These are phyloP conservation scores for cat (Felis catus) DNA, from an alignment of 2,113 vertebrate genomes.

Conservation along the genomic window DNA sequence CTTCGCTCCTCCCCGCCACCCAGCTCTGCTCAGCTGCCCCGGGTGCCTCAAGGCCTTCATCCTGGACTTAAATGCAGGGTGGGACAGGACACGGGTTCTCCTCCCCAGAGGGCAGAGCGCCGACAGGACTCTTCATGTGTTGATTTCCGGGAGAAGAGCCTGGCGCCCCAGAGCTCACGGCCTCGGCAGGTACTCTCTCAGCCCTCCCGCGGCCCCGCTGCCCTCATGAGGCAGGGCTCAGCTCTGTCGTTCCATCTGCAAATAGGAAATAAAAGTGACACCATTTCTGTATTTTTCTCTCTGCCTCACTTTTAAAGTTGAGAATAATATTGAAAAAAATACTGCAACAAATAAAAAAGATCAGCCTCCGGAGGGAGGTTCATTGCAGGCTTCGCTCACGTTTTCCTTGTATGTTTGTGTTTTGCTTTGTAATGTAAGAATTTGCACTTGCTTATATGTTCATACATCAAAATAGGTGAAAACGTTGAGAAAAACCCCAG, in stretches of 20 bases:
- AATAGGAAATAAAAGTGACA: background rate
- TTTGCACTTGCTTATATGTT: fast-evolving
- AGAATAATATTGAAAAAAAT: background rate
- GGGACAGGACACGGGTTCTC: background rate
- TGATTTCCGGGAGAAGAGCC: too few species aligned
- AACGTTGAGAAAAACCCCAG: too few species aligned
- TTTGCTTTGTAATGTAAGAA: too few species aligned
- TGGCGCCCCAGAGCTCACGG: background rate
- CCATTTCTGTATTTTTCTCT: background rate
- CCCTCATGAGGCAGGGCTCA: background rate
- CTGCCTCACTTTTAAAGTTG: background rate
- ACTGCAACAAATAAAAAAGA: too few species aligned
- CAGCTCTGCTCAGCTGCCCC: fast-evolving
- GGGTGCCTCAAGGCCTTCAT: fast-evolving
- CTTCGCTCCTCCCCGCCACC: background rate
- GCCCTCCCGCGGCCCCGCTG: fast-evolving
- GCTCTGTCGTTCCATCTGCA: background rate
- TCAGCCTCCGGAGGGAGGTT: too few species aligned
- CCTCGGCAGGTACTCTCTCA: background rate
- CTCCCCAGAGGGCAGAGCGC: background rate
- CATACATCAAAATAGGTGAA: fast-evolving
- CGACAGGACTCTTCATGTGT: too few species aligned
- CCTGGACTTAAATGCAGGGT: fast-evolving
- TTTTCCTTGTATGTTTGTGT: fast-evolving
- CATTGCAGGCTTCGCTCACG: background rate